Base-by-base conservation (phyloP, 2,113 vertebrate species). In the Pedetes capensis region DNA sequence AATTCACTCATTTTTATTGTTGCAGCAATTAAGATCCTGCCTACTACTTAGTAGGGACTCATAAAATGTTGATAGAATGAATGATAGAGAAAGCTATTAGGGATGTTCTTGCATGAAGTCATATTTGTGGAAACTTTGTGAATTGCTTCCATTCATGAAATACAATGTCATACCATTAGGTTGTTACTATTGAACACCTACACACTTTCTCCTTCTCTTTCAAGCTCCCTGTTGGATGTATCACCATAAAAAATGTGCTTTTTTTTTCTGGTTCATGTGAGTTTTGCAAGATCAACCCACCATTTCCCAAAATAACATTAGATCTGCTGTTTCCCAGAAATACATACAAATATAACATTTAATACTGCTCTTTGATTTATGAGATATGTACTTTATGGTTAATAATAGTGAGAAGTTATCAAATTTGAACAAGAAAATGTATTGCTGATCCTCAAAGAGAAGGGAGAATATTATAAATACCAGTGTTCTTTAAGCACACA, bases 131-230 rank as follows among this genome's bases (percentile, higher is more conserved):
- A 57, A 95, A 94, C 25, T 82, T 68, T 61, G 76, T 79, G 92
- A 97, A 94, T 92, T 71, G 78, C 82, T 83, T 53, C 61, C 97
- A 97, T 96, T 96, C 96, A 97, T 89, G 76, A 95, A 93, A 79
- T 61, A 72, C 47, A 94, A 93, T 86, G 79, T 87, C 57, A 79
- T 63, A 57, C 69, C 69, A 74, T 84, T 86, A 94, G 89, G 68
- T 89, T 95, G 92, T 88, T 96, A 95, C 94, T 91, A 95, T 9
- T 84, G 95, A 95, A 96, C 96, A 95, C 97, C 96, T 96, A 97
- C 95, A 95, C 86, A 96, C 29, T 66, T 92, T 75, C 51, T 87
- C 66, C 91, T 89, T 86, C 71, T 95, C 93, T 95, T 75, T 81
- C 63, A 93, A 91, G 86, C 61, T 88, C 74, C 72, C 55, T 89